Conservation (phyloP, 2,888 invertebrate species). For the Xanthorhoe designata region DNA sequence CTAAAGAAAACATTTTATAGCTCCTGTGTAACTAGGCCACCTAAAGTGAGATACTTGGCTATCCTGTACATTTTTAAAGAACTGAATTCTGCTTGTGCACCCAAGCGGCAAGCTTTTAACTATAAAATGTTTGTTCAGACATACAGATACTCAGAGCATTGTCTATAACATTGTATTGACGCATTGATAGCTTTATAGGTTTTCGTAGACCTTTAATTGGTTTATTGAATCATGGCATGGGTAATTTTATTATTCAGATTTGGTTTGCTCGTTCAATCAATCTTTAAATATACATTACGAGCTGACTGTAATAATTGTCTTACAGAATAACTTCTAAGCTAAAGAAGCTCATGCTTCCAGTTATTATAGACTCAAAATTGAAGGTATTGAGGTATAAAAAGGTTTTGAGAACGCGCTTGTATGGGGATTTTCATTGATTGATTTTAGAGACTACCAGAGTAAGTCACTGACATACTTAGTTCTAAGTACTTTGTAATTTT, state of each 20-base stretch:
- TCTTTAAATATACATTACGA: not conserved
- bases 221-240: slow-evolving; percentile 18
- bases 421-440: no score
- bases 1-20: not conserved
- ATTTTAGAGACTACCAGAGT: no score
- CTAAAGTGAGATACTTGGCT: not conserved
- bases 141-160: slow-evolving; percentile 9
- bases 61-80: not conserved
- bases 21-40: not conserved
- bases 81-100: not conserved
- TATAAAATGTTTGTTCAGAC: slow-evolving; percentile 5
- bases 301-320: no score
- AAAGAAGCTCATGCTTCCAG: no score
- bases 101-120: not conserved
- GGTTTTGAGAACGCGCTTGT: no score
- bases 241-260: slow-evolving; percentile 5
- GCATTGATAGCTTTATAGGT: slow-evolving; percentile 33
- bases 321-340: no score
- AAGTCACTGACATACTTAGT: no score
- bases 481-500: no score
- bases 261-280: slow-evolving; percentile 1
- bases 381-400: no score
- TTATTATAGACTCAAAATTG: no score
- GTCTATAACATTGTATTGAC: slow-evolving; percentile 11
- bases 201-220: slow-evolving; percentile 11